A percentile compares a stretch with the other conserved stretches of the same genome.
phyloP scores from a whole-genome alignment of 2,797 vertebrate genomes.

The Xenentodon cancila region DNA sequence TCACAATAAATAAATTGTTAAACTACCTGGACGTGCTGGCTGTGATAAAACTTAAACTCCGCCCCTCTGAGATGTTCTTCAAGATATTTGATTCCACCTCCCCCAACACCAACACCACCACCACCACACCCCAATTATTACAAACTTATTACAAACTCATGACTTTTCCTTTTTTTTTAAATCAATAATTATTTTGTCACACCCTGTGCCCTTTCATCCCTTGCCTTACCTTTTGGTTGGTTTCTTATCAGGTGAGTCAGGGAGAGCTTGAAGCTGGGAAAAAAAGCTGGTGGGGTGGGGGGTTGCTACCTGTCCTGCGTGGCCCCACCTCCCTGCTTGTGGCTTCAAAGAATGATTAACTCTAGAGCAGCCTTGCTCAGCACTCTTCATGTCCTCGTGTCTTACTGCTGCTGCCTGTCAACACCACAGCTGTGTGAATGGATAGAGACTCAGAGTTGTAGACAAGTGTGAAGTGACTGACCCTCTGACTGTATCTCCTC shows the following conservation, averaged over 20 bases:
- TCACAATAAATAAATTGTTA: too few relatives aligned
- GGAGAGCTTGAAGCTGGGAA: conserved; percentile 52
- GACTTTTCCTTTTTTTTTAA: conserved; percentile 37
- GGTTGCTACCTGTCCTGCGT: conserved; percentile 65
- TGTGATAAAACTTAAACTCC: too few relatives aligned
- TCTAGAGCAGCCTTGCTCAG: conserved; percentile 77
- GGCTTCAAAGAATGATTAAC: conserved; percentile 78
- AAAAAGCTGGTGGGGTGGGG: conserved; percentile 36
- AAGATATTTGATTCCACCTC: too few relatives aligned
- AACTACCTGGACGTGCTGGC: too few relatives aligned
- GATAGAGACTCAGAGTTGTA: conserved; percentile 31
- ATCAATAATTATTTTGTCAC: conserved; percentile 56
- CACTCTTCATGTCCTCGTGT: conserved; percentile 56
- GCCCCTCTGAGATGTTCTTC: too few relatives aligned
- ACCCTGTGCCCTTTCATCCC: conserved; percentile 55
- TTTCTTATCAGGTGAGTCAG: conserved; percentile 66
- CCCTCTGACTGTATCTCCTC: conserved; percentile 30
- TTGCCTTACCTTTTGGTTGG: conserved; percentile 50
- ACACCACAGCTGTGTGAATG: conserved; percentile 36
- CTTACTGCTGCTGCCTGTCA: conserved; percentile 49
- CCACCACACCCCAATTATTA: not conserved
- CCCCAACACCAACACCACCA: too few relatives aligned
- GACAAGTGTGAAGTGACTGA: conserved; percentile 41
- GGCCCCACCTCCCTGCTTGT: conserved; percentile 75
- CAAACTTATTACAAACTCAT: conserved; percentile 18